Conservation (phyloP, 2,888 invertebrate genomes). For the Lepidochitona cinerea region DNA sequence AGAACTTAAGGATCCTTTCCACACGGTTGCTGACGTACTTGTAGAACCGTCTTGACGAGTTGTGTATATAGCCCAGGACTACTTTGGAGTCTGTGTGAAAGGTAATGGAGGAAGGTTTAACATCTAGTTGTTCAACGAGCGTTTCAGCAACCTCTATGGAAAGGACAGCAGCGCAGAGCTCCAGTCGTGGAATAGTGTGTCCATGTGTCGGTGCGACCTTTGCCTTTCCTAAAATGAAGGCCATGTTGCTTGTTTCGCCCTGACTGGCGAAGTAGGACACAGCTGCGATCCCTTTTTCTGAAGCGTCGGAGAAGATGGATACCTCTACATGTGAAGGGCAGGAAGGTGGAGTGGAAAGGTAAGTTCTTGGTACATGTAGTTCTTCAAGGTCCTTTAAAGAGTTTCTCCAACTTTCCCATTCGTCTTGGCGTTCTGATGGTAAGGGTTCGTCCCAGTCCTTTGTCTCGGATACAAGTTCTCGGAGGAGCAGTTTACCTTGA, state of each 20-base stretch:
- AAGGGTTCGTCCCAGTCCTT: conserved; percentile 39
- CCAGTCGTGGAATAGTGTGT: conserved; percentile 20
- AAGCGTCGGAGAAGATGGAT: conserved; percentile 18
- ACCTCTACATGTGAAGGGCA: neutral
- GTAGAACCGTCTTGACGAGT: conserved; percentile 15
- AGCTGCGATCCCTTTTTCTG: conserved; percentile 11
- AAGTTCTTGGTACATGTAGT: neutral
- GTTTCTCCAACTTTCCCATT: conserved; percentile 32
- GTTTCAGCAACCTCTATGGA: conserved; percentile 8
- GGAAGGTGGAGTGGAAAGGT: neutral
- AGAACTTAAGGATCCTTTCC: conserved; percentile 11
- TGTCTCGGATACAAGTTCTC: conserved; percentile 26
- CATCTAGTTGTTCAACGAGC: neutral
- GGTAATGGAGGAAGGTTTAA: neutral
- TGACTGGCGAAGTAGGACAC: conserved; percentile 7
- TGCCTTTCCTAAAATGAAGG: conserved; percentile 21
- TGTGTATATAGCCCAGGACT: conserved; percentile 5
- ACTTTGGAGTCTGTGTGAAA: conserved; percentile 6
- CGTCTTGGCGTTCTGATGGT: conserved; percentile 12
- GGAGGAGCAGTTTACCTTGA: conserved; percentile 36
- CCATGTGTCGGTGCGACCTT: conserved; percentile 25
- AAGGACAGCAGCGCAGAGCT: conserved; percentile 19
- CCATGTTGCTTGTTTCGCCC: neutral
- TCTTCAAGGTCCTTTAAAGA: conserved; percentile 24
- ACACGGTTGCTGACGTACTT: conserved; percentile 21